These are phyloP conservation scores for Icerya purchasi DNA, from an alignment of 2,888 invertebrate genomes.

Conservation along the genomic window DNA sequence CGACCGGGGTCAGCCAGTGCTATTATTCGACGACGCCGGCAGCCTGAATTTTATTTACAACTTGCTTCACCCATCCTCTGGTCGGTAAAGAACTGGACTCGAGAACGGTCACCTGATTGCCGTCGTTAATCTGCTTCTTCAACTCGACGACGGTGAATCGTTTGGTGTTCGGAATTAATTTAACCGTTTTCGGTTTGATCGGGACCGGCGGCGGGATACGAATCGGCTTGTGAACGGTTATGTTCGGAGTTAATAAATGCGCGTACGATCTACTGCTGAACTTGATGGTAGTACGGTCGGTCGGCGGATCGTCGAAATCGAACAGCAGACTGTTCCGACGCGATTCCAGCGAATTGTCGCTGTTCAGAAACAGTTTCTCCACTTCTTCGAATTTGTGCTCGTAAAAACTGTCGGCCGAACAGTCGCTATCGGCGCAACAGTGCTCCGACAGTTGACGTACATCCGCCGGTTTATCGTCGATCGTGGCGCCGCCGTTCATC, in stretches of 20 bases:
- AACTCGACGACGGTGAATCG: neutral
- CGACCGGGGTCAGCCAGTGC: too few species aligned
- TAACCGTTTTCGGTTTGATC: constrained; percentile 30
- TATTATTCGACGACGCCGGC: too few species aligned
- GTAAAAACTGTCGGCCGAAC: constrained; percentile 45
- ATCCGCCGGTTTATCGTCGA: neutral
- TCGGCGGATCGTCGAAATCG: constrained; percentile 21
- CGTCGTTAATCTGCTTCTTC: neutral
- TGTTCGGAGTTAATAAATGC: constrained; percentile 17
- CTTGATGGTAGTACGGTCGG: constrained; percentile 69
- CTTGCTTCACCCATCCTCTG: constrained; percentile 48
- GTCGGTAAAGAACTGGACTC: constrained; percentile 21
- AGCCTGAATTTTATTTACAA: constrained; percentile 44
- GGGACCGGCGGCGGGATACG: constrained; percentile 39
- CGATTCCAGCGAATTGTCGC: constrained; percentile 21
- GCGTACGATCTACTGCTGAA: constrained; percentile 40
- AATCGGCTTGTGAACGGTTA: constrained; percentile 15
- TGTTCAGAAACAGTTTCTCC: constrained; percentile 41
- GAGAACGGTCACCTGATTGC: neutral
- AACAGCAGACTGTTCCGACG: neutral
- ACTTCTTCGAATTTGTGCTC: constrained; percentile 53
- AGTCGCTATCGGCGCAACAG: constrained; percentile 25
- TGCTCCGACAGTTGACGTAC: neutral
- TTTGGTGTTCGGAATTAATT: constrained; percentile 12
- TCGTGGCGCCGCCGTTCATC: neutral